A percentile compares a stretch with the other conserved stretches of the same genome.
phyloP scores from a whole-genome alignment of 2,888 invertebrate species.

The Drosophila nr. fundita region DNA sequence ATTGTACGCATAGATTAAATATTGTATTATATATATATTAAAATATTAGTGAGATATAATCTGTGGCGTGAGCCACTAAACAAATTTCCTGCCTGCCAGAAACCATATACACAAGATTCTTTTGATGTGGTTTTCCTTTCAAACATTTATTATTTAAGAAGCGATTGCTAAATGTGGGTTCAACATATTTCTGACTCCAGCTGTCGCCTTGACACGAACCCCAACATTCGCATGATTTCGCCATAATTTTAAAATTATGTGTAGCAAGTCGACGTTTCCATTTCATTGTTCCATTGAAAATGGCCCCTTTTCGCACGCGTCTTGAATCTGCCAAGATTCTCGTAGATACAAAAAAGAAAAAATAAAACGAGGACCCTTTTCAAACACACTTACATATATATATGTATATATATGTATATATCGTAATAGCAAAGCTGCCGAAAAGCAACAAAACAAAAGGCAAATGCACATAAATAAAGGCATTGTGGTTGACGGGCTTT shows the following conservation, averaged over 20 bases:
- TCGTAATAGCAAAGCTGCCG: not conserved
- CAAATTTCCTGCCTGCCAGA: not conserved
- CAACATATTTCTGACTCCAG: constrained; percentile 25
- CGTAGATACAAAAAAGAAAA: constrained; percentile 1
- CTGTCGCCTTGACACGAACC: constrained; percentile 28
- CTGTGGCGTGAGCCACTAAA: not conserved
- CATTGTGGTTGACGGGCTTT: constrained; percentile 67
- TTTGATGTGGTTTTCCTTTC: not conserved
- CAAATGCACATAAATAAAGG: constrained; percentile 72
- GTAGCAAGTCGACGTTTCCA: constrained; percentile 46
- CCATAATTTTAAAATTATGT: constrained; percentile 53
- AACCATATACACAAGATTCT: not conserved
- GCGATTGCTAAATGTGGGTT: not conserved
- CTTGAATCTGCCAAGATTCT: constrained; percentile 4
- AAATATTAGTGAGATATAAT: not conserved
- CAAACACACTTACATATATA: constrained; percentile 43
- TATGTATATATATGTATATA: constrained; percentile 6
- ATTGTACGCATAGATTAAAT: not conserved
- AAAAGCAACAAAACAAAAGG: constrained; percentile 67
- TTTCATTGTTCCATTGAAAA: constrained; percentile 17
- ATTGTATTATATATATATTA: not conserved
- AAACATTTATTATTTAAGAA: not conserved
- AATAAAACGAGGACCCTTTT: constrained; percentile 61
- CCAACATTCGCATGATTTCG: constrained; percentile 51
- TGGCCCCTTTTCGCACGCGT: not conserved